Percentiles rank a stretch among this genome's conserved stretches.
phyloP scores from a whole-genome alignment of 2,888 invertebrate species.

The Pterobdella sp. region DNA sequence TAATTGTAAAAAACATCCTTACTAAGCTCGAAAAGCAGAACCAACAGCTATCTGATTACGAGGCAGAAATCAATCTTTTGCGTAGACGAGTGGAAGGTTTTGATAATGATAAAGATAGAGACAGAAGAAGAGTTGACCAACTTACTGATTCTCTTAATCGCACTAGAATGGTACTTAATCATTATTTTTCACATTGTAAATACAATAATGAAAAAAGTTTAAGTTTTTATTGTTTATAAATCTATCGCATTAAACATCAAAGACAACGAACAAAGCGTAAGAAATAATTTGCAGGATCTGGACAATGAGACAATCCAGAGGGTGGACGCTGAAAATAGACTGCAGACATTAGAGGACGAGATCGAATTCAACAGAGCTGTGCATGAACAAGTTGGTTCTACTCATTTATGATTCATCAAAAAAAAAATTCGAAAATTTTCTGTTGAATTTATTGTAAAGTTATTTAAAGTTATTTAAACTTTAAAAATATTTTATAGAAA shows the following conservation, averaged over 20 bases:
- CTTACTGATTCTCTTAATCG: slow-evolving; percentile 45
- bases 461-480: not conserved
- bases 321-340: slow-evolving; percentile 54
- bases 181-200: no score
- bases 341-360: slow-evolving; percentile 54
- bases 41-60: slow-evolving; percentile 51
- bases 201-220: no score
- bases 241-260: not conserved
- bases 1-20: not conserved
- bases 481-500: not conserved
- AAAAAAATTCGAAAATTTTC: not conserved
- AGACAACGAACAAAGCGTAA: not conserved
- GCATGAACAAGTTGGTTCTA: slow-evolving; percentile 50
- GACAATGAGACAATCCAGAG: slow-evolving; percentile 54
- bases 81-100: slow-evolving; percentile 47
- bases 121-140: slow-evolving; percentile 50
- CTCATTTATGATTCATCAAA: not conserved
- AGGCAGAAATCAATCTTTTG: slow-evolving; percentile 52
- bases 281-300: slow-evolving; percentile 42
- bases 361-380: slow-evolving; percentile 54
- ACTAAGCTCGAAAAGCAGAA: slow-evolving; percentile 48
- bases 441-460: not conserved
- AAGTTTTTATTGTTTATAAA: not conserved
- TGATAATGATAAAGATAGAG: slow-evolving; percentile 44
- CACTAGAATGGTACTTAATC: slow-evolving; percentile 43